These are phyloP conservation scores for Drosophila trichaetosa DNA, from an alignment of 2,888 invertebrate genomes.

Conservation along the genomic window DNA sequence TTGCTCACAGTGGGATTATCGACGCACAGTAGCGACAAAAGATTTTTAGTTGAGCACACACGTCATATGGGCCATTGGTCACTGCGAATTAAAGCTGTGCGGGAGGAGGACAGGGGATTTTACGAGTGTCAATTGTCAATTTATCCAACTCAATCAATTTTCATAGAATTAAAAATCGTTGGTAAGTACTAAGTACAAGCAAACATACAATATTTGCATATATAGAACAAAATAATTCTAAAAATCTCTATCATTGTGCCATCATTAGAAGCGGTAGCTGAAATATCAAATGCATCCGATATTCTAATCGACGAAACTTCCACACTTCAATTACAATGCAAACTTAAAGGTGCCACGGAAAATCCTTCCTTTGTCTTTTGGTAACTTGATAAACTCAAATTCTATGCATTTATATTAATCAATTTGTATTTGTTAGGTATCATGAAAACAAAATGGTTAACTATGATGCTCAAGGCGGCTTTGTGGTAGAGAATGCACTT, in stretches of 20 bases:
- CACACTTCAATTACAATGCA: constrained; percentile 84
- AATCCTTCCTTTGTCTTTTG: constrained; percentile 85
- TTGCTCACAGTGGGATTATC: constrained; percentile 88
- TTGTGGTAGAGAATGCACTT: constrained; percentile 77
- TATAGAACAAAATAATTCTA: background rate
- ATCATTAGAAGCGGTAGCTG: constrained; percentile 84
- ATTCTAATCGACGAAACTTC: constrained; percentile 85
- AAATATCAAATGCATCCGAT: constrained; percentile 84
- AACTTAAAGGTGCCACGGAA: constrained; percentile 84
- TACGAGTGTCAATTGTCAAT: constrained; percentile 89
- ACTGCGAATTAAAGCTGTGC: constrained; percentile 85
- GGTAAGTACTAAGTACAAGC: constrained; percentile 87
- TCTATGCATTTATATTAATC: background rate
- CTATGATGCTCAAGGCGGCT: constrained; percentile 90
- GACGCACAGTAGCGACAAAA: constrained; percentile 88
- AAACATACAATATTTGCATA: too few species aligned
- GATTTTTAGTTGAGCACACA: constrained; percentile 88
- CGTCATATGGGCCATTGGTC: constrained; percentile 87
- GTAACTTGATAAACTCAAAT: constrained; percentile 63
- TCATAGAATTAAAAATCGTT: constrained; percentile 88
- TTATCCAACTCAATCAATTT: constrained; percentile 88
- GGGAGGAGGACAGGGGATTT: constrained; percentile 85
- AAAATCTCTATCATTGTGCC: constrained; percentile 5
- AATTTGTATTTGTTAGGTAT: constrained; percentile 87
- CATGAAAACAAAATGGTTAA: constrained; percentile 94